Base-by-base conservation (phyloP, 1,140 invertebrate species). In the Drosophila watanabei region DNA sequence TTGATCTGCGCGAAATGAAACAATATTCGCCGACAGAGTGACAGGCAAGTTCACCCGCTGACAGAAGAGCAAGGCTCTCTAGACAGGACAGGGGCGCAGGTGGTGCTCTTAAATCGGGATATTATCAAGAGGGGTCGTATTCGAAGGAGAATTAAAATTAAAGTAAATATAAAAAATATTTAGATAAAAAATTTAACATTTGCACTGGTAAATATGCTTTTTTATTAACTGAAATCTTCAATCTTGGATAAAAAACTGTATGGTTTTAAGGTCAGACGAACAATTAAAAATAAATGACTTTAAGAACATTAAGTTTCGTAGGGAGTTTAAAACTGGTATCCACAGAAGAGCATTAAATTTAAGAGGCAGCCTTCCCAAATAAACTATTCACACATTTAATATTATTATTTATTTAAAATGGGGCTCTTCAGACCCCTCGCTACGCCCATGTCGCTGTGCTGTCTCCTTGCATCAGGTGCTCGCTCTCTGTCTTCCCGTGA, bases 41-140 rank as follows among this genome's bases (percentile, higher is more conserved):
- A 75, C 71, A 61, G 71, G 24, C 71, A 73, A 73, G 70, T 72
- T 73, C 70, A 61, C 24, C 18, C 37, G 68, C n/a, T 69, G 68
- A 71, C 68, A 56, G 49, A 62, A 52, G 62, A 68, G 68, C 71
- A 75, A 75, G 71, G 71, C 71, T 35, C 30, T 39, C 14, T 57
- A 24, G 35, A 39, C 54, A 56, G 54, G 54, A 56, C 68, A 69
- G 35, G 35, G 60, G 65, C 65, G 65, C 14, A 41, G 35, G 14
- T 56, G 18, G 14, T 0, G 24, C 24, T 24, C 52, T 37, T 10
- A 54, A 8, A 14, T 32, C 32, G 41, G 30, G 13, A 61, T 49
- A 28, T 35, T 33, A n/a, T 48, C 32, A 52, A 39, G n/a, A 20
- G 52, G 52, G 18, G 7, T 54, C 4, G 5, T 14, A 49, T 16